These are phyloP conservation scores for Zootoca vivipara DNA, from an alignment of 2,113 vertebrate species.

Conservation along the genomic window DNA sequence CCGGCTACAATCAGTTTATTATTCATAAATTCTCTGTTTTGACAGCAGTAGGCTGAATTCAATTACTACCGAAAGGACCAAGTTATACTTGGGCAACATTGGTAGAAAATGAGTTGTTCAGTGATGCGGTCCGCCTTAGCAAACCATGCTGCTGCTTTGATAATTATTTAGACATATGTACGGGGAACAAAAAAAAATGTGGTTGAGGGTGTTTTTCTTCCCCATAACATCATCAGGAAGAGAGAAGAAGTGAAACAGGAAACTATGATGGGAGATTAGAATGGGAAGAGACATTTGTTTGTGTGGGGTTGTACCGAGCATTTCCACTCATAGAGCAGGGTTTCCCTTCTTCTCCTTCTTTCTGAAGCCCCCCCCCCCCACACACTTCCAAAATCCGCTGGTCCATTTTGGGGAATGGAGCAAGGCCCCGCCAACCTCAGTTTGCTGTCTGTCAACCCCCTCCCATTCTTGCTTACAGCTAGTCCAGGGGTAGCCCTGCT, in stretches of 20 bases:
- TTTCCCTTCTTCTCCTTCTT: no score
- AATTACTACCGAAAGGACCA: slow-evolving; percentile 72
- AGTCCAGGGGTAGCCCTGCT: no score
- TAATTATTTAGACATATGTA: slow-evolving; percentile 62
- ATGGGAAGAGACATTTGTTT: slow-evolving; percentile 25
- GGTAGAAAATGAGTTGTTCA: slow-evolving; percentile 66
- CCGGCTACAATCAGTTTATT: slow-evolving; percentile 71
- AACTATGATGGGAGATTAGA: slow-evolving; percentile 41
- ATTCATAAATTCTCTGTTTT: slow-evolving; percentile 79
- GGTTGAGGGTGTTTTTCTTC: slow-evolving; percentile 40
- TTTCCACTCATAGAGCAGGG: no score
- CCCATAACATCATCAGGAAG: slow-evolving; percentile 27
- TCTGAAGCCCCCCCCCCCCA: no score
- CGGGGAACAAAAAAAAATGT: not conserved
- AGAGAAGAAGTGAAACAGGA: slow-evolving; percentile 6
- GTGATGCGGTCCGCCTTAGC: slow-evolving; percentile 45
- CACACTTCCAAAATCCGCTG: no score
- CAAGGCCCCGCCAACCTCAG: no score
- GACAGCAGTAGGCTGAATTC: slow-evolving; percentile 76
- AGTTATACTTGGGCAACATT: slow-evolving; percentile 51
- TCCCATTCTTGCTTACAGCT: no score
- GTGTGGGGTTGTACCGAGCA: no score
- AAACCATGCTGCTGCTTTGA: slow-evolving; percentile 59
- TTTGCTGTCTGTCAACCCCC: no score
- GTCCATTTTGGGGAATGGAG: no score